Conservation (phyloP, 2,888 invertebrate genomes). For the Coelopa pilipes region DNA sequence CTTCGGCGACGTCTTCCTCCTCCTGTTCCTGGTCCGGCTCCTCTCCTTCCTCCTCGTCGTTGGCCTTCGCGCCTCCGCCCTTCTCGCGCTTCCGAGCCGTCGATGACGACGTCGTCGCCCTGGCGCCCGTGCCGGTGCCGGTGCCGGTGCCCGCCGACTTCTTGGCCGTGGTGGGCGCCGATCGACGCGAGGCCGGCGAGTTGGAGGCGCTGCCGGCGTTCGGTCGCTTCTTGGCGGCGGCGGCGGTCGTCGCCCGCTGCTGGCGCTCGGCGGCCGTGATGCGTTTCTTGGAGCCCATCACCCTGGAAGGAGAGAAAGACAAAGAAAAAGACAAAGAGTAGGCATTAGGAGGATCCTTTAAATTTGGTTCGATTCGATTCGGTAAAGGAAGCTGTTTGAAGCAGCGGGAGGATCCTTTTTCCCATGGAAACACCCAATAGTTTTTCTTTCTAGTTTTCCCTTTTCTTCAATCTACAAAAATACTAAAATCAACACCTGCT, state of each 20-base stretch:
- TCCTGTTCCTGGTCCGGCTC: too few species aligned
- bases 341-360: too few species aligned
- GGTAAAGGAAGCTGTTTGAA: too few species aligned
- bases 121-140: neutral
- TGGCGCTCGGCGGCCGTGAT: slow-evolving; percentile 60
- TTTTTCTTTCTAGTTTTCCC: too few species aligned
- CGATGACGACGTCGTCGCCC: slow-evolving; percentile 29
- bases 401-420: too few species aligned
- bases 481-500: too few species aligned
- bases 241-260: slow-evolving; percentile 52
- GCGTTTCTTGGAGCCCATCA: slow-evolving; percentile 65
- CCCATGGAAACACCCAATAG: too few species aligned
- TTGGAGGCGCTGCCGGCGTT: slow-evolving; percentile 44
- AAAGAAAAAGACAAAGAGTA: slow-evolving; percentile 16
- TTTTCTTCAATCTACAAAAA: too few species aligned
- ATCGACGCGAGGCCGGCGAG: slow-evolving; percentile 47
- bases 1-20: slow-evolving; percentile 19
- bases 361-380: too few species aligned
- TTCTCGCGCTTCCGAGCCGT: slow-evolving; percentile 26
- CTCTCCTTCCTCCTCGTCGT: slow-evolving; percentile 24
- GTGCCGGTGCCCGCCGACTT: slow-evolving; percentile 35
- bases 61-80: slow-evolving; percentile 24
- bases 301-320: slow-evolving; percentile 41
- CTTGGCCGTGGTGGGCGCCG: slow-evolving; percentile 35
- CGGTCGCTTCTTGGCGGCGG: slow-evolving; percentile 53